Evolutionary conservation across 2,113 vertebrate genomes (phyloP).

Genomic region (Scomber scombrus): DNA sequence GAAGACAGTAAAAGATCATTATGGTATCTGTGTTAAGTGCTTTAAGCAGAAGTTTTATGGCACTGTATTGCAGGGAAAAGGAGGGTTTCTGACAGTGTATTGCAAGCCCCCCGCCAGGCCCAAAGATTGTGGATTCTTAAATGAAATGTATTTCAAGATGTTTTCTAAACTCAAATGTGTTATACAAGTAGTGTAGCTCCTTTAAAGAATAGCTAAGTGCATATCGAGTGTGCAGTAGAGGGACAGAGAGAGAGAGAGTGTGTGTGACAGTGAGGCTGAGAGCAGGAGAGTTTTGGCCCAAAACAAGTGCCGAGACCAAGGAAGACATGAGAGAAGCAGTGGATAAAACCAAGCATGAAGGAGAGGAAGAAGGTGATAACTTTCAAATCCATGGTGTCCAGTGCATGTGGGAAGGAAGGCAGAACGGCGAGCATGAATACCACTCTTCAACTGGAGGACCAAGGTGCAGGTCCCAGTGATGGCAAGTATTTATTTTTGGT

Average conservation of each 20-base stretch:
- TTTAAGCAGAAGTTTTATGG: slow-evolving; percentile 1
- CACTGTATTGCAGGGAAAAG: background rate
- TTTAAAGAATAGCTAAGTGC: no score
- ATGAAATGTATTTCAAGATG: no score
- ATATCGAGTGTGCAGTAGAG: no score
- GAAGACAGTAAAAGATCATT: slow-evolving; percentile 9
- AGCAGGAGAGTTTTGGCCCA: no score
- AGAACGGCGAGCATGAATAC: background rate
- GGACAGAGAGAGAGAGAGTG: no score
- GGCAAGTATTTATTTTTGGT: background rate
- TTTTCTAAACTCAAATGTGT: no score
- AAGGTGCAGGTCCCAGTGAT: background rate
- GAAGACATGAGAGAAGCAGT: background rate
- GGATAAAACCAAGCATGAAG: background rate
- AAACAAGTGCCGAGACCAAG: no score
- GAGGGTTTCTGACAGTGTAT: background rate
- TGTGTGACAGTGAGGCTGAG: no score
- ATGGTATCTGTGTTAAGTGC: slow-evolving; percentile 5
- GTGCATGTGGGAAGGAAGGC: background rate
- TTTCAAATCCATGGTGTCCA: background rate
- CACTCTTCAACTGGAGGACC: background rate
- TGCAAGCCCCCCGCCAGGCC: no score
- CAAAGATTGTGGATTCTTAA: no score
- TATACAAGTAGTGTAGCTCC: no score
- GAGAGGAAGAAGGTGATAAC: background rate